Conservation (phyloP, 2,888 invertebrate genomes). For the Shargacucullia verbasci region DNA sequence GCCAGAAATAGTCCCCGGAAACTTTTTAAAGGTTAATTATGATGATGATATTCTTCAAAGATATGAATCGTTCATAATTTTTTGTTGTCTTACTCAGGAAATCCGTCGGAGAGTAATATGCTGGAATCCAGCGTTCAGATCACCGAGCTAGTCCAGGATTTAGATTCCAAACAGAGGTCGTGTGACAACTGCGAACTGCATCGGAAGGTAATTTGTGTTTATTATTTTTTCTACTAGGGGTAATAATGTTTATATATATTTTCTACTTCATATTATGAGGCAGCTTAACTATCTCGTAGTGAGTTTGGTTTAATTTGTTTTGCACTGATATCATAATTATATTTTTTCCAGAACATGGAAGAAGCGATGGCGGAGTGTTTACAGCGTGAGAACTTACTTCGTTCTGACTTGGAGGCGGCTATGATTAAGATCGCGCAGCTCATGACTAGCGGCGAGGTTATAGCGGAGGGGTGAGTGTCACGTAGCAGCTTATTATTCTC, state of each 20-base stretch:
- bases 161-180: slow-evolving; percentile 60
- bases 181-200: slow-evolving; percentile 80
- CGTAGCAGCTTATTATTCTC: background rate
- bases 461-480: slow-evolving; percentile 87
- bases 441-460: slow-evolving; percentile 85
- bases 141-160: slow-evolving; percentile 75
- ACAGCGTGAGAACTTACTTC: slow-evolving; percentile 84
- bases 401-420: slow-evolving; percentile 90
- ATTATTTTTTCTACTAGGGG: too few species aligned
- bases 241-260: too few species aligned
- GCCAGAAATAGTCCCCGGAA: too few species aligned
- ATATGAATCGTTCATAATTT: too few species aligned
- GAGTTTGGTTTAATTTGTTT: too few species aligned
- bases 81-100: slow-evolving; percentile 61
- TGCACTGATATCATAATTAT: background rate
- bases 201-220: slow-evolving; percentile 69
- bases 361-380: slow-evolving; percentile 86
- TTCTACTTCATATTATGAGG: too few species aligned
- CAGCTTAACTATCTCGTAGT: too few species aligned
- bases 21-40: too few species aligned
- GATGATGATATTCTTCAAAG: too few species aligned
- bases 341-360: slow-evolving; percentile 81
- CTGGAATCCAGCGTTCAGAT: slow-evolving; percentile 76
- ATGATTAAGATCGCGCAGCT: slow-evolving; percentile 89
- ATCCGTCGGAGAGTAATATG: slow-evolving; percentile 71